These are phyloP conservation scores for Nemurella pictetii DNA, from an alignment of 2,888 invertebrate species.

Conservation along the genomic window DNA sequence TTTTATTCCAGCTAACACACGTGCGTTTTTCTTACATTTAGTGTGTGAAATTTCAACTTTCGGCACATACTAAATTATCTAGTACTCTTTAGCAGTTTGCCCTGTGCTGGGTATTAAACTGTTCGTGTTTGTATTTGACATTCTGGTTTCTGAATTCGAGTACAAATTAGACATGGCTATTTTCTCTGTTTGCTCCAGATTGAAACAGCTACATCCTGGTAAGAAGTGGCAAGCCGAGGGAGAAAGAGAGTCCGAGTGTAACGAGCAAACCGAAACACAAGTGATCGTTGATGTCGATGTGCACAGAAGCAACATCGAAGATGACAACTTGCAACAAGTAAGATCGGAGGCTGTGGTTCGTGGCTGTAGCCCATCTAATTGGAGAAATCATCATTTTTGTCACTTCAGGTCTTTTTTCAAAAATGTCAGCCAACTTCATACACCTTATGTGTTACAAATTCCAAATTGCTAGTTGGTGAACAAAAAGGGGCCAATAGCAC, in stretches of 20 bases:
- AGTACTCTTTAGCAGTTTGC: background rate
- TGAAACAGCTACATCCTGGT: background rate
- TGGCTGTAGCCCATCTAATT: too few species aligned
- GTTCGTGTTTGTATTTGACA: background rate
- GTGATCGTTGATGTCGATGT: constrained; percentile 81
- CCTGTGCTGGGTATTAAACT: background rate
- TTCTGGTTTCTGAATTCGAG: background rate
- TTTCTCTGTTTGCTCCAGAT: background rate
- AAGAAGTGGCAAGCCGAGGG: background rate
- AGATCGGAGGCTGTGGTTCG: too few species aligned
- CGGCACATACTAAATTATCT: background rate
- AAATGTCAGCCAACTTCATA: too few species aligned
- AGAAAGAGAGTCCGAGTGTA: background rate
- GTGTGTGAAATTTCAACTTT: too few species aligned
- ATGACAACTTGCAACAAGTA: constrained; percentile 46
- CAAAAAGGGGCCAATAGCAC: too few species aligned
- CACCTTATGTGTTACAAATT: too few species aligned
- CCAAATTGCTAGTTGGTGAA: too few species aligned
- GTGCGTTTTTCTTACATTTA: background rate
- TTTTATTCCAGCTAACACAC: background rate
- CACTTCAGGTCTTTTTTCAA: too few species aligned
- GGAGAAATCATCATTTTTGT: too few species aligned
- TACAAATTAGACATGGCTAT: background rate
- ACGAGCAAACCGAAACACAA: constrained; percentile 7
- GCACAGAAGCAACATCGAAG: constrained; percentile 60